A percentile compares a stretch with the other conserved stretches of the same genome.
Evolutionary conservation across 2,113 vertebrate genomes (phyloP).

Genomic region (Fulica atra): DNA sequence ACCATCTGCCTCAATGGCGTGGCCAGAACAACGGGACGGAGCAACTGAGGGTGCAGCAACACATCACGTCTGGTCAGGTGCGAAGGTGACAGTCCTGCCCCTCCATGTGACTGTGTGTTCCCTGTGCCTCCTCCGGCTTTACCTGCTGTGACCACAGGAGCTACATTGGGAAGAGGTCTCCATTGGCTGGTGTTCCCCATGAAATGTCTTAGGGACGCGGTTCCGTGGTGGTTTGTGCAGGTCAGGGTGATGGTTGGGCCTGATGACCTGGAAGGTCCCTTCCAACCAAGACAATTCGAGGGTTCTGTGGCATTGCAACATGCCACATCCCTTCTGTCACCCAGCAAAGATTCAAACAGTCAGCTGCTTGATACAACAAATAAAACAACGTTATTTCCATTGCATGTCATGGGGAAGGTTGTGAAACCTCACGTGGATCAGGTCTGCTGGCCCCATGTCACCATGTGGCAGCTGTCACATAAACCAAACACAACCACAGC

Average conservation of each 20-base stretch:
- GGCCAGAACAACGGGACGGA: not conserved
- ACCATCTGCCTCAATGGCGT: not conserved
- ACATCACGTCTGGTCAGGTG: not conserved
- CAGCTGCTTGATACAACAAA: not conserved
- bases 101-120: fast-evolving
- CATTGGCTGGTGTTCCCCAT: fast-evolving
- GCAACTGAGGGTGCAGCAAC: not conserved
- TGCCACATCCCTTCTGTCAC: fast-evolving
- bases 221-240: too few species aligned
- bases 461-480: not conserved
- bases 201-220: too few species aligned
- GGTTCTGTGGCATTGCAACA: not conserved
- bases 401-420: fast-evolving
- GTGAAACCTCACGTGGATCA: fast-evolving
- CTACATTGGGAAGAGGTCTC: not conserved
- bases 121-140: not conserved
- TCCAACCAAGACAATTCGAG: too few species aligned
- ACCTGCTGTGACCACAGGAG: fast-evolving
- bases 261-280: too few species aligned
- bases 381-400: not conserved
- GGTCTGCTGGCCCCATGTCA: not conserved
- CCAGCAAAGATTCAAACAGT: not conserved
- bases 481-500: not conserved
- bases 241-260: too few species aligned
- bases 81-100: not conserved